A percentile compares a stretch with the other conserved stretches of the same genome.
Conservation (phyloP, 2,113 vertebrate genomes). For the Picathartes gymnocephalus region DNA sequence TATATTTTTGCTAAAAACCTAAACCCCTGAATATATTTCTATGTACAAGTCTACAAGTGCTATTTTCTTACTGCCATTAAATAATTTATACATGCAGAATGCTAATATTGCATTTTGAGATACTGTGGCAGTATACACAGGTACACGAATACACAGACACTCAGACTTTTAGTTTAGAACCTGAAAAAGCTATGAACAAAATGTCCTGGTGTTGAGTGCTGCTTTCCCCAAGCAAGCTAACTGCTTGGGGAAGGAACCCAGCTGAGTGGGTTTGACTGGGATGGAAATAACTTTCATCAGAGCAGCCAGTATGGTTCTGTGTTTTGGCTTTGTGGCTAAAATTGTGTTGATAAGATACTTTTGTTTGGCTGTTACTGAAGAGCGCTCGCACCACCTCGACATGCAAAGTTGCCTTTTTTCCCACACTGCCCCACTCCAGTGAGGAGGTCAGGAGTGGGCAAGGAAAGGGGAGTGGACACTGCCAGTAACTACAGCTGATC, state of each 20-base stretch:
- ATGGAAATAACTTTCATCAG: background rate
- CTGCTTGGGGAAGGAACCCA: background rate
- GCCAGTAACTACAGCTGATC: background rate
- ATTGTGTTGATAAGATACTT: background rate
- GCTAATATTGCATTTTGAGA: background rate
- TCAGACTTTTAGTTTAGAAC: background rate
- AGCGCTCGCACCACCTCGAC: background rate
- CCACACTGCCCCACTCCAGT: background rate
- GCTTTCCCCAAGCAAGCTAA: background rate
- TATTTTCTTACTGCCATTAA: background rate
- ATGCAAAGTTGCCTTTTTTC: background rate
- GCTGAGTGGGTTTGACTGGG: background rate
- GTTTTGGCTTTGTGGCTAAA: background rate
- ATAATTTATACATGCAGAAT: background rate
- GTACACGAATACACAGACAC: accelerated
- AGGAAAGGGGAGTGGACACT: background rate
- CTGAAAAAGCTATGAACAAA: background rate
- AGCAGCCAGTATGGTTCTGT: background rate
- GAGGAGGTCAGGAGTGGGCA: background rate
- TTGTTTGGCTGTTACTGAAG: background rate
- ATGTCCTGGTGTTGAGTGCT: background rate
- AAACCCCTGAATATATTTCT: background rate
- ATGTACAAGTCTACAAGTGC: background rate
- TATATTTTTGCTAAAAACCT: background rate
- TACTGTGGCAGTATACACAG: background rate